Conservation (phyloP, 2,888 invertebrate genomes). For the Spodoptera exigua region DNA sequence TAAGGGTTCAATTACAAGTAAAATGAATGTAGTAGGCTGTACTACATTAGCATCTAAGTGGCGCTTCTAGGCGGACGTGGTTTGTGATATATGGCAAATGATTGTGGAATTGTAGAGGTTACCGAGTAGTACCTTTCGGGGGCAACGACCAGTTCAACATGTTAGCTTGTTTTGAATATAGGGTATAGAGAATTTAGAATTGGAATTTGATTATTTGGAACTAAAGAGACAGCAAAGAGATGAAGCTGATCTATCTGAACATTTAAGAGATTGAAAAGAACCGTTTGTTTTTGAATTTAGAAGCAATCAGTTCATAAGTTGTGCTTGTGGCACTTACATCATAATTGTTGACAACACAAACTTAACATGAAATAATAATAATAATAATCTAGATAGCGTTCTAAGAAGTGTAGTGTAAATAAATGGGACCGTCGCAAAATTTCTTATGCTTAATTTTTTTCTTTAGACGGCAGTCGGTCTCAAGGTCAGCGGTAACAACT, state of each 20-base stretch:
- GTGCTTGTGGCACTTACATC: too few species aligned
- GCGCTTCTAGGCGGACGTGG: neutral
- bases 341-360: too few species aligned
- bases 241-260: too few species aligned
- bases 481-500: conserved; percentile 44
- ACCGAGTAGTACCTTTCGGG: conserved; percentile 7
- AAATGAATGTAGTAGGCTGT: too few species aligned
- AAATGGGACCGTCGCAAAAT: conserved; percentile 1
- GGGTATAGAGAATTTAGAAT: conserved; percentile 1
- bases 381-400: conserved; percentile 2
- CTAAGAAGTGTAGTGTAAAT: conserved; percentile 17
- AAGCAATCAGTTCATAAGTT: too few species aligned
- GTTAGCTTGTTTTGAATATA: conserved; percentile 12
- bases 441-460: conserved; percentile 1
- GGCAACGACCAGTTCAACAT: conserved; percentile 19
- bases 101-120: conserved; percentile 22
- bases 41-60: conserved; percentile 7
- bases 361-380: too few species aligned
- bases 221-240: too few species aligned
- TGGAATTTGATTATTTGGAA: too few species aligned
- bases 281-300: too few species aligned
- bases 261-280: too few species aligned
- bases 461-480: conserved; percentile 39
- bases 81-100: conserved; percentile 17
- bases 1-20: conserved; percentile 9